Evolutionary conservation across 2,113 vertebrate species (phyloP).

Genomic region (Anolis sagrei): DNA sequence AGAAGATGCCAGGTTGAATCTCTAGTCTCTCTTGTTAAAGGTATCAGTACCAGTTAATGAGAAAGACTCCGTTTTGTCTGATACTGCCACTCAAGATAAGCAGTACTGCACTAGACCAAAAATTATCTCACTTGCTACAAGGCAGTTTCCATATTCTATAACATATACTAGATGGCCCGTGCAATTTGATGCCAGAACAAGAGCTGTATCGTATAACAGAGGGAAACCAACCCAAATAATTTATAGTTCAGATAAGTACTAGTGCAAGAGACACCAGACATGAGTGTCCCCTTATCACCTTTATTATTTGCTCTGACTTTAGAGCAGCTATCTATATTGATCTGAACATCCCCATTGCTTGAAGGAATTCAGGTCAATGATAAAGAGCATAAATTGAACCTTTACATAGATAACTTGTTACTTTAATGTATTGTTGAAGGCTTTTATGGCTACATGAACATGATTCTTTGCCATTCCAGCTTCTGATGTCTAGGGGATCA

Average conservation of each 20-base stretch:
- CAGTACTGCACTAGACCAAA: neutral
- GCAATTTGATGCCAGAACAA: neutral
- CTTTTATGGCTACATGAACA: too few species aligned
- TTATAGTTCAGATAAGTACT: neutral
- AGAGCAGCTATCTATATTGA: too few species aligned
- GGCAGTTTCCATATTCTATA: neutral
- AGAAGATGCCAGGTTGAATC: neutral
- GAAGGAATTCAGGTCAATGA: neutral
- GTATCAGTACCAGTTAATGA: too few species aligned
- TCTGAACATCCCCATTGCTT: neutral
- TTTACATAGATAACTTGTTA: too few species aligned
- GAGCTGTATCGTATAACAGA: too few species aligned
- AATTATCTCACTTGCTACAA: neutral
- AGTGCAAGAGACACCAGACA: too few species aligned
- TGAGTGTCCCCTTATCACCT: too few species aligned
- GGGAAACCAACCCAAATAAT: neutral
- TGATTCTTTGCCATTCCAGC: too few species aligned
- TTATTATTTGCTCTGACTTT: too few species aligned
- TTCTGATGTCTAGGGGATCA: too few species aligned
- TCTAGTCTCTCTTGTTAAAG: neutral
- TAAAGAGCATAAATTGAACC: too few species aligned
- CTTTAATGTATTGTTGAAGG: too few species aligned
- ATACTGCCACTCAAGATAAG: neutral
- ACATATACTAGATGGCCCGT: neutral
- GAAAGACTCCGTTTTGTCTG: neutral